Evolutionary conservation across 92 coral and sea anemone species (phyloP).

Genomic region (Phenganax subtilis): DNA sequence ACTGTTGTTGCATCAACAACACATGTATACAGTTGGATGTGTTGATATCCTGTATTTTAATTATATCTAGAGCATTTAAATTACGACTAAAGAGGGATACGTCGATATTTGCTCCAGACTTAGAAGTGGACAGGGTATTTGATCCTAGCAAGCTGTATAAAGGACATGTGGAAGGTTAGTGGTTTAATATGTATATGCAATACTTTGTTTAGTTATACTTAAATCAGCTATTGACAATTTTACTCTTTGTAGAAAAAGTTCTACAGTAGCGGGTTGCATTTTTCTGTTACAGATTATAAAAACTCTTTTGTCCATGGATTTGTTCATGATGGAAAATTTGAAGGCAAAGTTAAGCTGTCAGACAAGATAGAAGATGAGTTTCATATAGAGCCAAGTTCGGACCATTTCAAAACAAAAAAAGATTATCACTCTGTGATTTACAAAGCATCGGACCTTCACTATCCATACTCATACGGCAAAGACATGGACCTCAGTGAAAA

Average conservation of each 20-base stretch:
- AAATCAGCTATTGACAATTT: neutral
- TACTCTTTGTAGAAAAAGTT: neutral
- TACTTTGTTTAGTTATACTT: neutral
- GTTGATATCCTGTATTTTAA: neutral
- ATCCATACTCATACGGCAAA: constrained; percentile 74
- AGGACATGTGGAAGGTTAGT: constrained; percentile 72
- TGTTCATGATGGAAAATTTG: constrained; percentile 75
- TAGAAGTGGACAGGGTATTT: constrained; percentile 60
- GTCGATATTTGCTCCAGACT: constrained; percentile 63
- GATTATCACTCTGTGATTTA: constrained; percentile 85
- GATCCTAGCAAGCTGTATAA: constrained; percentile 75
- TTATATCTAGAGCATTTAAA: constrained; percentile 56
- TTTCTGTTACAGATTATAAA: constrained; percentile 50
- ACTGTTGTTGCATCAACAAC: too few species aligned
- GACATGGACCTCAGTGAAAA: constrained; percentile 63
- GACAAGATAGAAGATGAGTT: constrained; percentile 60
- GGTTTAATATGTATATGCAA: neutral
- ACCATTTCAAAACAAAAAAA: constrained; percentile 64
- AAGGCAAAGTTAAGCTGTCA: constrained; percentile 73
- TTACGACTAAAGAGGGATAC: constrained; percentile 77
- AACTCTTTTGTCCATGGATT: constrained; percentile 80
- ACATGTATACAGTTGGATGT: neutral
- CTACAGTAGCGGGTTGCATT: neutral
- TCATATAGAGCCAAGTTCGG: constrained; percentile 72
- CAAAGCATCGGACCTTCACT: constrained; percentile 65